Conservation (phyloP, 2,113 vertebrate species). For the Mormyrus iriodes region DNA sequence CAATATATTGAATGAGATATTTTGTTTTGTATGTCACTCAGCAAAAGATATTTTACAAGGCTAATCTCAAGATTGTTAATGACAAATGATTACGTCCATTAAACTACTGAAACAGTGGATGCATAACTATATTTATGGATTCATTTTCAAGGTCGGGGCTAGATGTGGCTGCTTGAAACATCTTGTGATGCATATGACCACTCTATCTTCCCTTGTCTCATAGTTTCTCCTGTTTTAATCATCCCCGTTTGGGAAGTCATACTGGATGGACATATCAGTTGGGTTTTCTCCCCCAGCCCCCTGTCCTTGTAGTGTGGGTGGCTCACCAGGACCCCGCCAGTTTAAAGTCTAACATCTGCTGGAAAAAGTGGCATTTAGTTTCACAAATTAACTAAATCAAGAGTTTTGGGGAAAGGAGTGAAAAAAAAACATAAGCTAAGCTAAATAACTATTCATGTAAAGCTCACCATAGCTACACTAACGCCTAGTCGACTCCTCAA, state of each 20-base stretch:
- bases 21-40: neutral
- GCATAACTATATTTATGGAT: neutral
- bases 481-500: neutral
- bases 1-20: neutral
- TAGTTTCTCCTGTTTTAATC: neutral
- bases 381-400: neutral
- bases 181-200: neutral
- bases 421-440: neutral
- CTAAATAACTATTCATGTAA: no score
- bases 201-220: neutral
- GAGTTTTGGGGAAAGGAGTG: neutral
- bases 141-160: neutral
- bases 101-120: neutral
- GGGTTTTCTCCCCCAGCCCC: constrained; percentile 81
- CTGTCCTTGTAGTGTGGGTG: constrained; percentile 94
- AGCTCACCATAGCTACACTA: neutral
- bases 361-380: neutral
- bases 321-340: constrained; percentile 84
- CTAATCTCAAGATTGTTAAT: neutral
- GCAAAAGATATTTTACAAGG: neutral
- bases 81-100: neutral
- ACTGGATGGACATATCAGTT: constrained; percentile 63
- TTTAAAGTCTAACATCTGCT: constrained; percentile 96
- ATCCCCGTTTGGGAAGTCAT: neutral
- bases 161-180: neutral